Conservation (phyloP, 2,888 invertebrate species). For the Therioaphis trifolii region DNA sequence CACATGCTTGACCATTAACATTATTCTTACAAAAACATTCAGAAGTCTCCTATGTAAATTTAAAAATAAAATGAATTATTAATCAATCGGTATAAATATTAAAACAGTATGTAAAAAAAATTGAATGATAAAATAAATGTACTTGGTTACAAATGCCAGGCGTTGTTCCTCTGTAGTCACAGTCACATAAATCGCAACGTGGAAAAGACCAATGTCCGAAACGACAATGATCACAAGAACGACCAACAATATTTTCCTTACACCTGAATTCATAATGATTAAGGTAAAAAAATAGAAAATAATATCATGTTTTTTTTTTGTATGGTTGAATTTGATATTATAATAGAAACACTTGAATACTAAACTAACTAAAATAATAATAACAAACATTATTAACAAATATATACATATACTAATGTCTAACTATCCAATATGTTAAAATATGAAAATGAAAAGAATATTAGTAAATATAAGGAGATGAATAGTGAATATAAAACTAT, state of each 20-base stretch:
- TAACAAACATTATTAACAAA: too few species aligned
- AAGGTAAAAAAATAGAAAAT: not conserved
- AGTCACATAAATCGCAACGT: slow-evolving; percentile 85
- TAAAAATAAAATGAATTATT: not conserved
- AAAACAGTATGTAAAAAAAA: not conserved
- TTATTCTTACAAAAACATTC: slow-evolving; percentile 68
- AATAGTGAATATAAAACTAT: too few species aligned
- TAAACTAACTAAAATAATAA: too few species aligned
- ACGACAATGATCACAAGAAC: slow-evolving; percentile 88
- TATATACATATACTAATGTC: too few species aligned
- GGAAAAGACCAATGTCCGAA: slow-evolving; percentile 90
- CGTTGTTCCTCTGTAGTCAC: slow-evolving; percentile 84
- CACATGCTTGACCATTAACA: slow-evolving; percentile 82
- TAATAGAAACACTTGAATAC: too few species aligned
- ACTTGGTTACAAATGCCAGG: slow-evolving; percentile 87
- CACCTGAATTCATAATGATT: slow-evolving; percentile 73
- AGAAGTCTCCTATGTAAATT: slow-evolving; percentile 68
- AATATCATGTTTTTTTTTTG: too few species aligned
- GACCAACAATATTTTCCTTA: slow-evolving; percentile 85
- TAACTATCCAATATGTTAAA: not conserved
- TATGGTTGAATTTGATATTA: too few species aligned
- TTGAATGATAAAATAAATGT: slow-evolving; percentile 65
- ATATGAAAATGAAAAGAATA: slow-evolving; percentile 57
- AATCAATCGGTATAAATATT: not conserved
- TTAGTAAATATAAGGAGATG: slow-evolving; percentile 4